These are phyloP conservation scores for Mus spretus DNA, from an alignment of 2,797 vertebrate species.

Conservation along the genomic window DNA sequence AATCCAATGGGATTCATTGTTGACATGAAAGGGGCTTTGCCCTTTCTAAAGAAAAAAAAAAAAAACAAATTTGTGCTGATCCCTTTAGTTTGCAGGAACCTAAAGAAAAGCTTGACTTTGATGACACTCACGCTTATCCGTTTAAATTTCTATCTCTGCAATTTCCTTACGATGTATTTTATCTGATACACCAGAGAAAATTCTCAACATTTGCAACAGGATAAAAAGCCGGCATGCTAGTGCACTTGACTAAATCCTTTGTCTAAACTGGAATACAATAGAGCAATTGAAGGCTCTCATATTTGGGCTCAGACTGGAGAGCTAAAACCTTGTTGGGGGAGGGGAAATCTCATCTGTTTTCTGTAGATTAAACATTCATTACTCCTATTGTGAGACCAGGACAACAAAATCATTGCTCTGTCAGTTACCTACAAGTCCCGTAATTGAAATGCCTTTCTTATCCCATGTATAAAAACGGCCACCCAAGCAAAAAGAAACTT, in stretches of 20 bases:
- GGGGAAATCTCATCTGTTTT: slow-evolving; percentile 49
- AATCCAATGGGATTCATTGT: slow-evolving; percentile 27
- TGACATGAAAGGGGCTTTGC: neutral
- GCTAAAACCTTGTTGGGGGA: slow-evolving; percentile 57
- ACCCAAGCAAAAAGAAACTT: slow-evolving; percentile 68
- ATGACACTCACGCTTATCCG: neutral
- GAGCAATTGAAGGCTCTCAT: slow-evolving; percentile 75
- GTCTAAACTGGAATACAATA: slow-evolving; percentile 77
- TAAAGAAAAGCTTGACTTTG: neutral
- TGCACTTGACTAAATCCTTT: slow-evolving; percentile 77
- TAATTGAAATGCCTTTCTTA: slow-evolving; percentile 66
- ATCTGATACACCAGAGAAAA: slow-evolving; percentile 69
- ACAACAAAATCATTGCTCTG: neutral
- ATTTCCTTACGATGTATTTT: slow-evolving; percentile 66
- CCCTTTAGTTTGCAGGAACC: neutral
- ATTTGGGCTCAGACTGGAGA: slow-evolving; percentile 71
- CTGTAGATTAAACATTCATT: neutral
- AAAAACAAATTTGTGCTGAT: slow-evolving; percentile 1
- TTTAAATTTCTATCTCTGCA: slow-evolving; percentile 55
- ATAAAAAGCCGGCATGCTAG: slow-evolving; percentile 77
- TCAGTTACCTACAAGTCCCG: slow-evolving; percentile 49
- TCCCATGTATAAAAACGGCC: slow-evolving; percentile 59
- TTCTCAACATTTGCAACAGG: slow-evolving; percentile 60
- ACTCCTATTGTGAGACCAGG: neutral
- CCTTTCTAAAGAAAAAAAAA: slow-evolving; percentile 32